Base-by-base conservation (phyloP, 2,888 invertebrate genomes). In the Vesta saturnalis region DNA sequence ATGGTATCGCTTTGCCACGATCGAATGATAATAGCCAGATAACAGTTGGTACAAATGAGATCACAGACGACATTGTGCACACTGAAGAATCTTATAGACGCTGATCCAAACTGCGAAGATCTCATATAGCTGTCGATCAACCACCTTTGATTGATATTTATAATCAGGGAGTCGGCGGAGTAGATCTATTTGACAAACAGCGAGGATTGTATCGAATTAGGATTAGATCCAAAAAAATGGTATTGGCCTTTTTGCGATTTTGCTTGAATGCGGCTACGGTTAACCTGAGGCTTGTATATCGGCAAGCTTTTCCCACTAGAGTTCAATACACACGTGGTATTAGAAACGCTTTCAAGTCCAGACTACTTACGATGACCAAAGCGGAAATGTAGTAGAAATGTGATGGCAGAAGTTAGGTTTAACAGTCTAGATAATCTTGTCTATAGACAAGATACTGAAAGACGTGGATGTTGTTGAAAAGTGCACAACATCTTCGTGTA, bases 111-210 rank as follows among this genome's bases (percentile, higher is more conserved):
- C 60, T 67, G 47, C 39, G 69, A 56, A 70, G 64, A 65, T 18
- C 66, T 16, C 0, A 30, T 15, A 47, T 69, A 1, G 4, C 10
- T 16, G 16, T 55, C 10, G 69, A 70, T 23, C 73, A 73, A 62
- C 72, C 70, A 59, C 54, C 66, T 10, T 1, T 73, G 5, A 59
- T 70, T 8, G 30, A 60, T 57, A 1, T 60, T 1, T 74, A 73
- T 55, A 74, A 74, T 57, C 55, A 74, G 47, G 73, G 73, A 57
- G 73, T 72, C 72, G 73, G 72, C 15, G 73, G 72, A 15, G 69
- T 69, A 5, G 72, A 72, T 59, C 54, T 67, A 8, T 72, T 74
- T 60, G 72, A 74, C 47, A 57, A 72, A 70, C 47, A 64, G 58
- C 47, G 55, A 8, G 55, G 55, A 52, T 12, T 52, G 1, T 12